Evolutionary conservation across 2,113 vertebrate genomes (phyloP).

Genomic region (Ammodytes dubius): DNA sequence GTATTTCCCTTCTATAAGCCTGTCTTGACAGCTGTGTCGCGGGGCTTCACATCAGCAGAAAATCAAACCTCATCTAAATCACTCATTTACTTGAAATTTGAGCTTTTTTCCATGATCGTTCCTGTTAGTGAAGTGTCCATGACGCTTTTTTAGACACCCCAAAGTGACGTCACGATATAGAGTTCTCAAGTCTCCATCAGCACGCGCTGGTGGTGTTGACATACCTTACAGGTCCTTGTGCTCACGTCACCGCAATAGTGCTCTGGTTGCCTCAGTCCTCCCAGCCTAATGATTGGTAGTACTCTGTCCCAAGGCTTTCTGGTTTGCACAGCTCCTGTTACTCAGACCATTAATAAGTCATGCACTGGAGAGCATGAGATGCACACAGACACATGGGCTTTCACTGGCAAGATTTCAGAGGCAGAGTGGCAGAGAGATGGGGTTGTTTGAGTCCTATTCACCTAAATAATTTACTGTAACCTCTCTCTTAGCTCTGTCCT

Average conservation of each 20-base stretch:
- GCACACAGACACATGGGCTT: conserved; percentile 56
- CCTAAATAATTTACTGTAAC: conserved; percentile 78
- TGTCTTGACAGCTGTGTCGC: neutral
- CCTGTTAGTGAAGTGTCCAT: neutral
- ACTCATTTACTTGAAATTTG: neutral
- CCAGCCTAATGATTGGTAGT: conserved; percentile 37
- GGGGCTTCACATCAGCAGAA: neutral
- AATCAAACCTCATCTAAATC: neutral
- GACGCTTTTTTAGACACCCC: neutral
- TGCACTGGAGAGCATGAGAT: conserved; percentile 71
- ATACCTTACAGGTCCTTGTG: neutral
- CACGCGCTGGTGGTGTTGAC: conserved; percentile 8
- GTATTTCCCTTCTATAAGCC: neutral
- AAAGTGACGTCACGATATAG: neutral
- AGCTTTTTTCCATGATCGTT: neutral
- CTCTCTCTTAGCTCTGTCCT: conserved; percentile 23
- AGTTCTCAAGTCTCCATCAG: neutral
- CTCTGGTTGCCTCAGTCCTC: conserved; percentile 7
- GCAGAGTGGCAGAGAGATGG: conserved; percentile 46
- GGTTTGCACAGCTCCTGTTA: conserved; percentile 73
- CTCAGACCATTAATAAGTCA: conserved; percentile 79
- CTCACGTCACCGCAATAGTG: conserved; percentile 33
- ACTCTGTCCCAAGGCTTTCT: conserved; percentile 61
- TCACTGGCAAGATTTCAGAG: conserved; percentile 61
- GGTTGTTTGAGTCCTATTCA: conserved; percentile 71